Conservation (phyloP, 2,797 vertebrate species). For the Tamandua tetradactyla region DNA sequence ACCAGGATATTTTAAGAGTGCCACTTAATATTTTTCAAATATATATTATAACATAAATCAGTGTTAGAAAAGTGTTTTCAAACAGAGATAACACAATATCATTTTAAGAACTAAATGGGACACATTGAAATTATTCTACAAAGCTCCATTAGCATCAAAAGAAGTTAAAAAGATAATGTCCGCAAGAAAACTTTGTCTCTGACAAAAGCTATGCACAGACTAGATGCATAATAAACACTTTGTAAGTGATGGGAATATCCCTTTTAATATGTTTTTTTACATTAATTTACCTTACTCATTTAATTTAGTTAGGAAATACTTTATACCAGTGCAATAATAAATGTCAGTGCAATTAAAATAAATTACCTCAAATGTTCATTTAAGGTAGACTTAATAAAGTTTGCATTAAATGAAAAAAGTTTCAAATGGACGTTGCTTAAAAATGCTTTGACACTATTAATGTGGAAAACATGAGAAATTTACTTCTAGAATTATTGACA, state of each 20-base stretch:
- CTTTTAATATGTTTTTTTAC: background rate
- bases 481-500: conserved; percentile 49
- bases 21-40: background rate
- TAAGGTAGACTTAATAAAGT: conserved; percentile 31
- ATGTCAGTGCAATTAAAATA: conserved; percentile 21
- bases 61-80: background rate
- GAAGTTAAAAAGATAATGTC: background rate
- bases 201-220: background rate
- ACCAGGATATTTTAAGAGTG: background rate
- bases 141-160: background rate
- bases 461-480: background rate
- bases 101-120: background rate
- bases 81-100: background rate
- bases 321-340: background rate
- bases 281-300: background rate
- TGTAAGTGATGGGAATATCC: background rate
- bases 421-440: conserved; percentile 16
- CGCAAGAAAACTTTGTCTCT: background rate
- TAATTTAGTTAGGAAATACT: conserved; percentile 17
- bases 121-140: background rate
- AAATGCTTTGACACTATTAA: background rate
- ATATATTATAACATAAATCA: background rate
- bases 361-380: conserved; percentile 36
- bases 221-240: background rate
- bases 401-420: background rate